These are phyloP conservation scores for Scomber colias DNA, from an alignment of 2,113 vertebrate species.

Conservation along the genomic window DNA sequence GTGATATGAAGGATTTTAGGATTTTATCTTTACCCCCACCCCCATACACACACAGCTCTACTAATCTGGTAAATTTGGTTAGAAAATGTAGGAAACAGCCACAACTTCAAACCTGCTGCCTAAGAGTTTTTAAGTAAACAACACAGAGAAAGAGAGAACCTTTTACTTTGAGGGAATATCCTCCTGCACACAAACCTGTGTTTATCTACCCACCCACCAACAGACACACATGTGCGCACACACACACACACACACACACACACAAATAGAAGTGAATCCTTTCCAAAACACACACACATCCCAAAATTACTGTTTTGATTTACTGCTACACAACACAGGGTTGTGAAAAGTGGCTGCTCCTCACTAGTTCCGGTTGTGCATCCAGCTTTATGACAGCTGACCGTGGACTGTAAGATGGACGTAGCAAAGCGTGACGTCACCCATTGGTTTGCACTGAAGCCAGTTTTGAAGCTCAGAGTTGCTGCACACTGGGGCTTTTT, in stretches of 20 bases:
- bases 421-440: no score
- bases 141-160: not conserved
- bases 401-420: not conserved
- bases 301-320: constrained; percentile 53
- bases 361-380: constrained; percentile 54
- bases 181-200: not conserved
- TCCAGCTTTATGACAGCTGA: constrained; percentile 32
- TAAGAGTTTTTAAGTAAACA: constrained; percentile 4
- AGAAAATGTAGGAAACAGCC: not conserved
- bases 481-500: no score
- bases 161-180: constrained; percentile 7
- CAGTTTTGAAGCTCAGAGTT: no score
- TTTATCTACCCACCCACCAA: not conserved
- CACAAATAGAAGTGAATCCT: constrained; percentile 19
- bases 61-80: not conserved
- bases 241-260: not conserved
- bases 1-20: not conserved
- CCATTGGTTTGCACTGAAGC: no score
- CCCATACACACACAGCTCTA: no score
- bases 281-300: constrained; percentile 29
- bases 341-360: constrained; percentile 51
- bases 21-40: not conserved
- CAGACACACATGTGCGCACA: no score
- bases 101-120: constrained; percentile 12
- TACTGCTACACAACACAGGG: constrained; percentile 35